These are phyloP conservation scores for Aphaenogaster floridana DNA, from an alignment of 1,140 invertebrate genomes.

Conservation along the genomic window DNA sequence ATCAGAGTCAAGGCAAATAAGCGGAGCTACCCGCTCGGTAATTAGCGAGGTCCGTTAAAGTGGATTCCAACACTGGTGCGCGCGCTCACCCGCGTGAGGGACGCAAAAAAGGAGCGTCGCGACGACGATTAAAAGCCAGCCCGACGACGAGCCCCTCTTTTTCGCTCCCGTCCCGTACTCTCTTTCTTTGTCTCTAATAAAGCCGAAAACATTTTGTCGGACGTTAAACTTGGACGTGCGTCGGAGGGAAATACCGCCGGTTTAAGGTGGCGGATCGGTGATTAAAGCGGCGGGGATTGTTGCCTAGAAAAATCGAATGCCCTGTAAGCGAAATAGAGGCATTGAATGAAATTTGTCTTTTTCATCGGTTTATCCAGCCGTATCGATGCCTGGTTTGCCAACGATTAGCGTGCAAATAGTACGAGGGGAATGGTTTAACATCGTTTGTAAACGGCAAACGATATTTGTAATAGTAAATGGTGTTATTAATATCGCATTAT, in stretches of 20 bases:
- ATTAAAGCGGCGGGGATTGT: slow-evolving; percentile 52
- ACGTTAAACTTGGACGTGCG: slow-evolving; percentile 43
- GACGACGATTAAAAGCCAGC: slow-evolving; percentile 72
- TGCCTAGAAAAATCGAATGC: slow-evolving; percentile 6
- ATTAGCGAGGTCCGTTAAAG: slow-evolving; percentile 80
- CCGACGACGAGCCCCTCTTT: slow-evolving; percentile 62
- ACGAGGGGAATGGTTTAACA: background rate
- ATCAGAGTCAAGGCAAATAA: slow-evolving; percentile 82
- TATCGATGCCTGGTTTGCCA: slow-evolving; percentile 1
- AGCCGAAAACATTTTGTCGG: slow-evolving; percentile 64
- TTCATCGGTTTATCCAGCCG: background rate
- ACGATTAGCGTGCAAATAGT: slow-evolving; percentile 5
- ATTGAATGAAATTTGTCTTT: background rate
- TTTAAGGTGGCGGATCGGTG: slow-evolving; percentile 43
- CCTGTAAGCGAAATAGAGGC: background rate
- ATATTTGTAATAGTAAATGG: slow-evolving; percentile 8
- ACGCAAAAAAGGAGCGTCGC: slow-evolving; percentile 68
- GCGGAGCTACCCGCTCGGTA: slow-evolving; percentile 75
- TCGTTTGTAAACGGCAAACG: slow-evolving; percentile 12
- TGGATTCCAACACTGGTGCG: slow-evolving; percentile 75
- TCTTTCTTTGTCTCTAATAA: slow-evolving; percentile 39
- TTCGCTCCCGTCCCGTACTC: slow-evolving; percentile 43
- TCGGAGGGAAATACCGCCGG: slow-evolving; percentile 26
- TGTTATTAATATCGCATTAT: slow-evolving; percentile 39
- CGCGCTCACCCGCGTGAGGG: slow-evolving; percentile 40